Percentiles rank a stretch among this genome's conserved stretches.
These are phyloP conservation scores for Diachrysia chrysitis DNA, from an alignment of 2,888 invertebrate genomes.

Conservation along the genomic window DNA sequence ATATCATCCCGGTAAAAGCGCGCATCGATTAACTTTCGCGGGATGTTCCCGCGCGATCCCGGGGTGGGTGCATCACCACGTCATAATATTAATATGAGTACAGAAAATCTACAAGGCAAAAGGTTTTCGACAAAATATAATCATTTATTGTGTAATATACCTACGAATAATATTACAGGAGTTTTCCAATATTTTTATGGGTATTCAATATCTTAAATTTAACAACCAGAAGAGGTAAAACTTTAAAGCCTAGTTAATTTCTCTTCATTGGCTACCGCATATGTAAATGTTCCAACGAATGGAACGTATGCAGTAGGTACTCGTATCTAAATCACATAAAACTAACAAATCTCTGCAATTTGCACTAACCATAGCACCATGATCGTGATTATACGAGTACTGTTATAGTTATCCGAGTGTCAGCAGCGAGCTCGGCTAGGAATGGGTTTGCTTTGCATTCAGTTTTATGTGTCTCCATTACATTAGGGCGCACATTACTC, in stretches of 20 bases:
- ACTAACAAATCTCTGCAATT: constrained; percentile 1
- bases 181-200: too few relatives aligned
- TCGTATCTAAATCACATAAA: neutral
- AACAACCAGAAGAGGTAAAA: too few relatives aligned
- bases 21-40: constrained; percentile 50
- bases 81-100: neutral
- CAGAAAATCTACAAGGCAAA: constrained; percentile 21
- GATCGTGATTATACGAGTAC: neutral
- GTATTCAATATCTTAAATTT: too few relatives aligned
- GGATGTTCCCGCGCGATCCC: constrained; percentile 32
- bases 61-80: constrained; percentile 21
- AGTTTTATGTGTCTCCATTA: constrained; percentile 53
- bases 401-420: neutral
- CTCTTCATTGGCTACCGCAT: too few relatives aligned
- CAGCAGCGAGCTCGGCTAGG: neutral
- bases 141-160: too few relatives aligned
- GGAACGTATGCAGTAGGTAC: neutral
- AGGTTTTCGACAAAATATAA: neutral
- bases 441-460: constrained; percentile 38
- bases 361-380: neutral
- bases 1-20: constrained; percentile 45
- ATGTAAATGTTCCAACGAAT: too few relatives aligned
- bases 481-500: constrained; percentile 56
- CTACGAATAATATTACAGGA: too few relatives aligned
- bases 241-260: too few relatives aligned